These are phyloP conservation scores for Clarias laeviceps DNA, from an alignment of 2,797 vertebrate genomes.

Conservation along the genomic window DNA sequence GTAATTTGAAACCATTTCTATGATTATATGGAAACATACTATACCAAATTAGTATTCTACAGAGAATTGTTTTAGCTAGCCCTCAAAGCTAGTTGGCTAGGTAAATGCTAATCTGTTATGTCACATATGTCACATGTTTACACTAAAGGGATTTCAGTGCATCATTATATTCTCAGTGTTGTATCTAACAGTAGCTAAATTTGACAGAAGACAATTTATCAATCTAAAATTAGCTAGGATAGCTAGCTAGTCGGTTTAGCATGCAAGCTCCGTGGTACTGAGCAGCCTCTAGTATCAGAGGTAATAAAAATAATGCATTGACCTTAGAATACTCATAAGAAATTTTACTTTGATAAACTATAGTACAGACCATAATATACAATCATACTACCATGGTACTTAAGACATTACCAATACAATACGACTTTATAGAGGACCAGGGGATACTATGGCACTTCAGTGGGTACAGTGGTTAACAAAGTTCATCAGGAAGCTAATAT, in stretches of 20 bases:
- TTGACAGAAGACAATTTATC: not conserved
- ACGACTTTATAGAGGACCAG: too few relatives aligned
- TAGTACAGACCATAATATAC: too few relatives aligned
- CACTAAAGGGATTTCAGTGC: not conserved
- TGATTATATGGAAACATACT: too few relatives aligned
- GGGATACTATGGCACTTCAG: too few relatives aligned
- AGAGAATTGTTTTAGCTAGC: not conserved
- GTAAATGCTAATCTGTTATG: not conserved
- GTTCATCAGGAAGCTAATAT: too few relatives aligned
- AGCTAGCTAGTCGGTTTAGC: not conserved
- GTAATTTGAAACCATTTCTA: not conserved
- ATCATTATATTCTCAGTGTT: not conserved
- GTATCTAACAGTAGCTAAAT: not conserved
- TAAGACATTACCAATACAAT: too few relatives aligned
- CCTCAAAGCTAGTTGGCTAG: not conserved
- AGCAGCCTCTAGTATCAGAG: not conserved
- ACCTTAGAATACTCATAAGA: too few relatives aligned
- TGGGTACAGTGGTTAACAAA: too few relatives aligned
- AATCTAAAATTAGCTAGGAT: not conserved
- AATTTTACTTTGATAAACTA: too few relatives aligned
- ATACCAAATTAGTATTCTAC: too few relatives aligned
- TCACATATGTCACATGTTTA: not conserved
- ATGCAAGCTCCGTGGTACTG: not conserved
- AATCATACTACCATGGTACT: too few relatives aligned
- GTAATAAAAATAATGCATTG: not conserved